These are phyloP conservation scores for Vireo altiloquus DNA, from an alignment of 2,113 vertebrate genomes.

Conservation along the genomic window DNA sequence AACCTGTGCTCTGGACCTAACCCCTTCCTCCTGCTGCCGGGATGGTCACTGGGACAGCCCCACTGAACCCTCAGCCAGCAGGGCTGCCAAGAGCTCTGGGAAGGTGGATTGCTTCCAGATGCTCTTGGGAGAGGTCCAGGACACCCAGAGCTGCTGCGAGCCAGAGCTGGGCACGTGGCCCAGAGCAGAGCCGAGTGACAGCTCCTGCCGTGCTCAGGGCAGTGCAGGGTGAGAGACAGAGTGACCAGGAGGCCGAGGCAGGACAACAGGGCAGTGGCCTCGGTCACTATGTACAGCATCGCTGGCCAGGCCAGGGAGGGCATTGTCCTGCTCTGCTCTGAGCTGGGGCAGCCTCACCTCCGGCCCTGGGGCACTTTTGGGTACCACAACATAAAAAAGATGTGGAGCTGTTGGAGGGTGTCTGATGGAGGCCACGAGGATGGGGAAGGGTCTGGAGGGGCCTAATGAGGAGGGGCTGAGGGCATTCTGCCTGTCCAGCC, in stretches of 20 bases:
- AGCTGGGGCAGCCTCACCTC: not conserved
- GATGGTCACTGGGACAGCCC: not conserved
- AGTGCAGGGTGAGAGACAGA: accelerated
- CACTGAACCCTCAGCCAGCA: not conserved
- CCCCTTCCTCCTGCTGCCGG: accelerated
- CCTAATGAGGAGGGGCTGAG: not conserved
- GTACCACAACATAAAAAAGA: not conserved
- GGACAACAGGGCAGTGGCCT: not conserved
- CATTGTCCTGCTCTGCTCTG: not conserved
- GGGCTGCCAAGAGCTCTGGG: not conserved
- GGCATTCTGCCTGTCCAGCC: not conserved
- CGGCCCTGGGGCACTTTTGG: not conserved
- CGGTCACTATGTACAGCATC: accelerated
- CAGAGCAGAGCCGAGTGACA: not conserved
- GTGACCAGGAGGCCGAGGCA: not conserved
- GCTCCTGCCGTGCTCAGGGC: not conserved
- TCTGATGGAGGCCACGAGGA: not conserved
- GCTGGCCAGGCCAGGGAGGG: not conserved
- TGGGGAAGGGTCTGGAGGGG: not conserved
- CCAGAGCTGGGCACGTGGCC: not conserved
- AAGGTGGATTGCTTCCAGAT: not conserved
- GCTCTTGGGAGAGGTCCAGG: not conserved
- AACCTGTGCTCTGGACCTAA: not conserved
- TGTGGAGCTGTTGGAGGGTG: not conserved
- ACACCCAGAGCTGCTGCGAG: not conserved